phyloP scores from a whole-genome alignment of 2,113 vertebrate genomes.

The Lamprotornis superbus region DNA sequence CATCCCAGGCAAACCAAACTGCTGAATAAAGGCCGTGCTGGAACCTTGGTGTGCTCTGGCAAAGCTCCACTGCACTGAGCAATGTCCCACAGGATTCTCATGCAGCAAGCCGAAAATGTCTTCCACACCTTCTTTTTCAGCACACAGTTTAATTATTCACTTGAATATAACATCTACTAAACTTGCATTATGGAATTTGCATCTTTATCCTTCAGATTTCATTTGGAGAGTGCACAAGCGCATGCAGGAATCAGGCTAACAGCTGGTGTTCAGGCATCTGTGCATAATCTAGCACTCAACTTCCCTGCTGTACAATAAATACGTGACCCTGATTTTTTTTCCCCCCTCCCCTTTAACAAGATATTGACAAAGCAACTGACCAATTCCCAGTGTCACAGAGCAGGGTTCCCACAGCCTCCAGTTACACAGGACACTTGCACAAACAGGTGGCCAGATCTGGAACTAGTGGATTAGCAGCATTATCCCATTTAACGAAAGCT shows the following conservation, averaged over 20 bases:
- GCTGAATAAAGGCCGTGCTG: neutral
- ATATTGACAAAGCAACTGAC: too few species aligned
- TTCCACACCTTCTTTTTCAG: neutral
- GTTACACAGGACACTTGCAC: accelerated
- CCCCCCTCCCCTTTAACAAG: neutral
- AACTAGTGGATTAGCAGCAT: neutral
- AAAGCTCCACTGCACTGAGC: neutral
- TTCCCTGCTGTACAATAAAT: neutral
- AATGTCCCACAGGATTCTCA: neutral
- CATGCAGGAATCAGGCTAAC: neutral
- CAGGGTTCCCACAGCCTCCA: accelerated
- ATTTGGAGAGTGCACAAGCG: neutral
- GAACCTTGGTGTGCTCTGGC: accelerated
- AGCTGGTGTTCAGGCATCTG: neutral
- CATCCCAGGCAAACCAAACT: neutral
- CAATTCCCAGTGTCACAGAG: accelerated
- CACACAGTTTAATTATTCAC: neutral
- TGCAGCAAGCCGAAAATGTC: accelerated
- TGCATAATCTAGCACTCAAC: neutral
- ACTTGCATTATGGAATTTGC: neutral
- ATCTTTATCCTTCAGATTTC: neutral
- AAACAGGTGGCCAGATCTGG: neutral
- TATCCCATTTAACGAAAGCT: neutral
- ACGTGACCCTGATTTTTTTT: accelerated
- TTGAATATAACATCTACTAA: neutral